These are phyloP conservation scores for Polyploca ridens DNA, from an alignment of 2,888 invertebrate species.

Conservation along the genomic window DNA sequence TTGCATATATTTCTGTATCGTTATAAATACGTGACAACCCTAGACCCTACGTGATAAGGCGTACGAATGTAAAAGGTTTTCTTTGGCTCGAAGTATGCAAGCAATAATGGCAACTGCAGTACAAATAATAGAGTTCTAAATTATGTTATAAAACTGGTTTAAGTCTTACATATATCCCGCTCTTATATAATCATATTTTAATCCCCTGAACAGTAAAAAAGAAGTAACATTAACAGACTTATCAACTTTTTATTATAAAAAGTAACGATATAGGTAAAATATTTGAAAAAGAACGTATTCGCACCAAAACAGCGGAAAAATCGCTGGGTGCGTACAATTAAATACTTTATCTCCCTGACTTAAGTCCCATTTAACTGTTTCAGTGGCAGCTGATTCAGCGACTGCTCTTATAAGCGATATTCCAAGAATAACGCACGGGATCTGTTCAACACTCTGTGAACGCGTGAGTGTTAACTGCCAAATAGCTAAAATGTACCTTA, in stretches of 20 bases:
- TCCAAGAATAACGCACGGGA: constrained; percentile 81
- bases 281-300: too few relatives aligned
- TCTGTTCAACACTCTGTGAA: constrained; percentile 77
- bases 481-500: constrained; percentile 34
- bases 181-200: background rate
- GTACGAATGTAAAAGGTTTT: background rate
- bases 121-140: background rate
- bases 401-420: constrained; percentile 79
- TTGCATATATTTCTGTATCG: too few relatives aligned
- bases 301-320: too few relatives aligned
- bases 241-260: too few relatives aligned
- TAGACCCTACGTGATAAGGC: background rate
- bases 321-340: background rate
- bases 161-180: too few relatives aligned
- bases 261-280: too few relatives aligned
- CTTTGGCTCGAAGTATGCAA: background rate
- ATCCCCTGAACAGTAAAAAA: too few relatives aligned
- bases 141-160: background rate
- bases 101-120: constrained; percentile 3
- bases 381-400: constrained; percentile 84
- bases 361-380: constrained; percentile 32
- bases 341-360: constrained; percentile 12
- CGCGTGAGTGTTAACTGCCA: constrained; percentile 31
- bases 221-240: too few relatives aligned
- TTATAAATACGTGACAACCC: background rate